phyloP scores from a whole-genome alignment of 1,140 invertebrate genomes.

The Pachyrhynchus sulphureomaculatus region DNA sequence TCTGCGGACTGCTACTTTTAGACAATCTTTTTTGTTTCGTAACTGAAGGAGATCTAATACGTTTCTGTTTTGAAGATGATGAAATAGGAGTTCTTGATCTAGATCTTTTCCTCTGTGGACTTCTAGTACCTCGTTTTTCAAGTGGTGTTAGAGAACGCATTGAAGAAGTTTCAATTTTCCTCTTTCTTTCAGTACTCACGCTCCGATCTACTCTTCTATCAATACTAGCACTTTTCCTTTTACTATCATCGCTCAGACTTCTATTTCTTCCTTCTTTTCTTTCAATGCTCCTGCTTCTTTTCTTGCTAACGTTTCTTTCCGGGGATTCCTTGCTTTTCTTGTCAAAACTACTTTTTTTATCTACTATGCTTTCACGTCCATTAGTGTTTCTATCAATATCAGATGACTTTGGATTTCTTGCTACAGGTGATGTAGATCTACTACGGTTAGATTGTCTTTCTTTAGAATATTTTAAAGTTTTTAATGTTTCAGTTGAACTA shows the following conservation, averaged over 20 bases:
- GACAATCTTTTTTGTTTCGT: not conserved
- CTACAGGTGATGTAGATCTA: slow-evolving; percentile 2
- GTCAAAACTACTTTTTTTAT: not conserved
- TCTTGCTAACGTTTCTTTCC: not conserved
- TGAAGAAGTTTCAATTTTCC: not conserved
- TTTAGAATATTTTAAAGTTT: slow-evolving; percentile 4
- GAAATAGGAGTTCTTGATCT: slow-evolving; percentile 14
- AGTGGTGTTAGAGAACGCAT: slow-evolving; percentile 2
- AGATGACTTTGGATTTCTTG: not conserved
- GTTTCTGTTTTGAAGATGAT: not conserved
- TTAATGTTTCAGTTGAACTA: not conserved
- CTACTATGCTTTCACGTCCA: not conserved
- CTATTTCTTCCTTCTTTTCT: not conserved
- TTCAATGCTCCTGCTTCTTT: not conserved
- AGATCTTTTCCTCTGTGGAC: slow-evolving; percentile 20
- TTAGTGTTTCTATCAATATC: not conserved
- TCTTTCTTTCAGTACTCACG: not conserved
- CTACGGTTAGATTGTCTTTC: slow-evolving; percentile 3
- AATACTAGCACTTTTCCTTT: not conserved
- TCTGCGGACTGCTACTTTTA: slow-evolving; percentile 14
- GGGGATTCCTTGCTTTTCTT: not conserved
- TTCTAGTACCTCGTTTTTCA: not conserved
- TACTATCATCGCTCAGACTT: not conserved
- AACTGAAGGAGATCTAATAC: not conserved
- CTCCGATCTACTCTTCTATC: not conserved